A percentile compares a stretch with the other conserved stretches of the same genome.
These are phyloP conservation scores for Pristionchus fissidentatus DNA, from an alignment of 2,888 invertebrate genomes.

Conservation along the genomic window DNA sequence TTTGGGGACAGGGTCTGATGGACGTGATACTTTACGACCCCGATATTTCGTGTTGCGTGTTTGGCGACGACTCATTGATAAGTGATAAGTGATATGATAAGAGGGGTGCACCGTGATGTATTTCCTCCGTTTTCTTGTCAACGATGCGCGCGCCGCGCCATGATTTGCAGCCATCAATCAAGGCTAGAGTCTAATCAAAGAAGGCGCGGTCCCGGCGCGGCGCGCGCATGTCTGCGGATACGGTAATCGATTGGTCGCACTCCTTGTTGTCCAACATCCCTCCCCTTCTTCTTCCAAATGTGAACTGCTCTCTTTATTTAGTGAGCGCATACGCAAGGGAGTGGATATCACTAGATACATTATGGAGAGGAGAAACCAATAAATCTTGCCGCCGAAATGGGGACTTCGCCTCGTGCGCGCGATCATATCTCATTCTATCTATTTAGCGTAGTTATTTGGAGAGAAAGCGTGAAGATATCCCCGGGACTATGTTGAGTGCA, in stretches of 20 bases:
- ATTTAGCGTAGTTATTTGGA: slow-evolving; percentile 1
- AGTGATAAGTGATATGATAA: background rate
- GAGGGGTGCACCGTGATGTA: background rate
- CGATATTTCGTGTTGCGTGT: background rate
- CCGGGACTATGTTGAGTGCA: background rate
- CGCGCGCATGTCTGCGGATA: slow-evolving; percentile 20
- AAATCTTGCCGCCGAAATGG: slow-evolving; percentile 41
- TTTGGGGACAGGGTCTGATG: background rate
- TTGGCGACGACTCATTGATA: slow-evolving; percentile 31
- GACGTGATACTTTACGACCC: slow-evolving; percentile 37
- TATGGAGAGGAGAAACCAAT: slow-evolving; percentile 29
- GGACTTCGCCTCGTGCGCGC: background rate
- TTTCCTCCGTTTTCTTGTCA: background rate
- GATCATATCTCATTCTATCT: too few species aligned
- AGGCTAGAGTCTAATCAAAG: slow-evolving; percentile 17
- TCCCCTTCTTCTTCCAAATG: too few species aligned
- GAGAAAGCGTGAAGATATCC: too few species aligned
- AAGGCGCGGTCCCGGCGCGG: background rate
- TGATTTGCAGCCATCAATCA: slow-evolving; percentile 36
- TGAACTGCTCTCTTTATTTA: slow-evolving; percentile 24
- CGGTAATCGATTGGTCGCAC: slow-evolving; percentile 7
- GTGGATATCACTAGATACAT: slow-evolving; percentile 10
- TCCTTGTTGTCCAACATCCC: slow-evolving; percentile 29
- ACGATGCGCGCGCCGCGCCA: background rate
- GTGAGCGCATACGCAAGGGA: background rate